phyloP scores from a whole-genome alignment of 2,113 vertebrate species.

The Leuciscus idus region DNA sequence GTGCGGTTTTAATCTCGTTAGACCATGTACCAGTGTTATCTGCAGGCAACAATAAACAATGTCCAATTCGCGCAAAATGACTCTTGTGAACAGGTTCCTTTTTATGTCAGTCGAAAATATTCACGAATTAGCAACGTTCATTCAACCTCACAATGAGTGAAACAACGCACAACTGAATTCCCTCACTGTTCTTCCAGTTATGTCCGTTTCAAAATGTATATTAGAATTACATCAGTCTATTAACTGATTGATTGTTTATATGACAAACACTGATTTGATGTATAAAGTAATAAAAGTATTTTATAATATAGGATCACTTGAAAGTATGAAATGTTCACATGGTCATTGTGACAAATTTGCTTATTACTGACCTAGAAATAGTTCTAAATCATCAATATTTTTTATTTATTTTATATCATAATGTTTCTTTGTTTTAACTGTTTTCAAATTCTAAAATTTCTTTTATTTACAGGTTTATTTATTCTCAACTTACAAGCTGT shows the following conservation, averaged over 20 bases:
- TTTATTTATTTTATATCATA: neutral
- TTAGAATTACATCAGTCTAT: neutral
- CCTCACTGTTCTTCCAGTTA: neutral
- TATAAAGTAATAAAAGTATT: neutral
- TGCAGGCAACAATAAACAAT: neutral
- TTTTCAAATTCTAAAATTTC: neutral
- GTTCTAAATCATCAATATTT: neutral
- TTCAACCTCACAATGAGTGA: neutral
- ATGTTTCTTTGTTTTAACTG: neutral
- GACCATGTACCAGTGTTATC: too few species aligned
- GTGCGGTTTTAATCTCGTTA: neutral
- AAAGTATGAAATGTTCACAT: neutral
- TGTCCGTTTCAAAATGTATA: neutral
- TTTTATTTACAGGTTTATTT: neutral
- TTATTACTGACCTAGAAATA: neutral
- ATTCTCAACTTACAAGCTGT: neutral
- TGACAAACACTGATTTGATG: neutral
- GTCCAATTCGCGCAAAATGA: neutral
- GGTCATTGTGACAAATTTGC: neutral
- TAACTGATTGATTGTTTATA: neutral
- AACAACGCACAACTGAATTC: neutral
- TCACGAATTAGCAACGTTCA: neutral
- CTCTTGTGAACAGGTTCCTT: neutral
- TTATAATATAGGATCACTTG: neutral
- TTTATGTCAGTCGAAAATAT: neutral